phyloP scores from a whole-genome alignment of 1,140 invertebrate species.

The Ridgeia piscesae region DNA sequence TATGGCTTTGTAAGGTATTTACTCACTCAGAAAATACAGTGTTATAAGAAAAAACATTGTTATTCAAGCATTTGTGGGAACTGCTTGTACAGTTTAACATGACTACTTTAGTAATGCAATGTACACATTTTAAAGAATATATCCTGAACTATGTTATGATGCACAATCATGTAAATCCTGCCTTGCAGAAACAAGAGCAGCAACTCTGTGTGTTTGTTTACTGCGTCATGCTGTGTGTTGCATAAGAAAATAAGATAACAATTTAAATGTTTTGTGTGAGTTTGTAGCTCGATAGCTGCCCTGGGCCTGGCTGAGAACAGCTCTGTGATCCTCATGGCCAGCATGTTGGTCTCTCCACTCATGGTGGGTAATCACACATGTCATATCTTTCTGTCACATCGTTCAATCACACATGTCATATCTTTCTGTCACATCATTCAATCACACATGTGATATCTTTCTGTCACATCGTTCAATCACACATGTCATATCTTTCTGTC shows the following conservation, averaged over 20 bases:
- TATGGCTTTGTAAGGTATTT: neutral
- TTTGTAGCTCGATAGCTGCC: constrained; percentile 62
- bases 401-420: too few species aligned
- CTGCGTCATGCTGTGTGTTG: constrained; percentile 9
- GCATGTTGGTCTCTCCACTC: constrained; percentile 83
- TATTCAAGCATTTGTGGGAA: neutral
- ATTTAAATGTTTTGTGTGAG: constrained; percentile 23
- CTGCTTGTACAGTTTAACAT: neutral
- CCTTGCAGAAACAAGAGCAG: neutral
- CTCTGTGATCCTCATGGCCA: constrained; percentile 79
- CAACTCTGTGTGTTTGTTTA: neutral
- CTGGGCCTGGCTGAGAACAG: constrained; percentile 79
- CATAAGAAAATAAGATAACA: constrained; percentile 7
- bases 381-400: constrained; percentile 14
- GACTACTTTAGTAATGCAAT: neutral
- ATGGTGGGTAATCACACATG: constrained; percentile 68
- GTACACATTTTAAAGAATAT: neutral
- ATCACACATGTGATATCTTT: too few species aligned
- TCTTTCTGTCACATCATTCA: too few species aligned
- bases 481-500: too few species aligned
- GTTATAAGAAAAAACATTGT: neutral
- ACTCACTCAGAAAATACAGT: neutral
- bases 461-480: too few species aligned
- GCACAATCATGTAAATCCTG: neutral
- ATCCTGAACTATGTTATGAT: constrained; percentile 2